These are phyloP conservation scores for Ethmia dodecea DNA, from an alignment of 2,888 invertebrate genomes.

Conservation along the genomic window DNA sequence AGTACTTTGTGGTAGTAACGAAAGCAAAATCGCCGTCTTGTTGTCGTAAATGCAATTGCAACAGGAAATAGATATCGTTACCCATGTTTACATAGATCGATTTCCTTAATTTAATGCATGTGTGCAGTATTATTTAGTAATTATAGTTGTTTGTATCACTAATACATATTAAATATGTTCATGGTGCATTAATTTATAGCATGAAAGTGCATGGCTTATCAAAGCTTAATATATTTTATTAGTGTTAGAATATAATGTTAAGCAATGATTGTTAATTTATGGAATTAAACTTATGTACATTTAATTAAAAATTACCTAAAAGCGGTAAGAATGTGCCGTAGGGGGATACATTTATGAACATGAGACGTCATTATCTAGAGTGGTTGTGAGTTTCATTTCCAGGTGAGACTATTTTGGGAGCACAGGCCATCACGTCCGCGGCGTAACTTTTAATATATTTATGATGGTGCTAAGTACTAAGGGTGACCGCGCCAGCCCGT, in stretches of 20 bases:
- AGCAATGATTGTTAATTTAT: too few species aligned
- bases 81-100: slow-evolving; percentile 64
- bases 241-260: slow-evolving; percentile 6
- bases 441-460: slow-evolving; percentile 11
- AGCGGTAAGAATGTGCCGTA: slow-evolving; percentile 24
- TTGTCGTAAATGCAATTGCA: too few species aligned
- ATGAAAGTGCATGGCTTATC: slow-evolving; percentile 28
- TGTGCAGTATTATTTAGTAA: slow-evolving; percentile 61
- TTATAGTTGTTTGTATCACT: slow-evolving; percentile 31
- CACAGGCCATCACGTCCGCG: slow-evolving; percentile 7
- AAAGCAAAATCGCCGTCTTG: too few species aligned
- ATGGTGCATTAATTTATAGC: slow-evolving; percentile 11
- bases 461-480: slow-evolving; percentile 13
- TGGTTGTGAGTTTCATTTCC: slow-evolving; percentile 16
- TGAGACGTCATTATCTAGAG: slow-evolving; percentile 22
- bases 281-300: not conserved
- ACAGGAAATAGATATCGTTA: too few species aligned
- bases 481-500: slow-evolving; percentile 5
- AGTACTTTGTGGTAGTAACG: not conserved
- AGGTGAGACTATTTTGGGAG: slow-evolving; percentile 25
- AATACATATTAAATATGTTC: not conserved
- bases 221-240: slow-evolving; percentile 13
- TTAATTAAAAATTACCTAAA: not conserved
- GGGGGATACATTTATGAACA: slow-evolving; percentile 26
- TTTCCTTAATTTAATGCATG: slow-evolving; percentile 45